Evolutionary conservation across 2,888 invertebrate species (phyloP).

Genomic region (Beris morrisii): DNA sequence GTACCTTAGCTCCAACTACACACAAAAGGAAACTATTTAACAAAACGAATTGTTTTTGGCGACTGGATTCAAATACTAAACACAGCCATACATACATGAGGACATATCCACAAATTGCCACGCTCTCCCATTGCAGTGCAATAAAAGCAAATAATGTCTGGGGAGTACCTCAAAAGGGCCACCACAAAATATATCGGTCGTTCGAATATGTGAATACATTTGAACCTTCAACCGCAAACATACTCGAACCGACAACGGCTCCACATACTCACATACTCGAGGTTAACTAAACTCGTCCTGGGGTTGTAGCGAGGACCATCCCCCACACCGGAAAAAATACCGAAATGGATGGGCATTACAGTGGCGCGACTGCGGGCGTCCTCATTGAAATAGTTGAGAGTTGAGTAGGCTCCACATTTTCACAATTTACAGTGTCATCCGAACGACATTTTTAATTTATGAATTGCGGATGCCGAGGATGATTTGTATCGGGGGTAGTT

Average conservation of each 20-base stretch:
- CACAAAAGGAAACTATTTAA: no score
- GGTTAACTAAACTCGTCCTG: no score
- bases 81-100: no score
- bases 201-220: conserved; percentile 24
- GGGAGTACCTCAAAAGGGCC: conserved; percentile 26
- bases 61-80: no score
- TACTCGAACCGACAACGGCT: conserved; percentile 26
- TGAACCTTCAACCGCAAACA: conserved; percentile 29
- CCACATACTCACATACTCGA: neutral
- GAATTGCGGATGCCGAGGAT: conserved; percentile 33
- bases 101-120: no score
- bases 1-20: no score
- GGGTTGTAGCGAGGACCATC: no score
- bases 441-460: conserved; percentile 37
- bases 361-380: neutral
- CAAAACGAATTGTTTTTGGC: no score
- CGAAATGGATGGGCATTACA: neutral
- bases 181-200: conserved; percentile 29
- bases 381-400: conserved; percentile 20
- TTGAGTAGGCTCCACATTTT: conserved; percentile 18
- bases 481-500: conserved; percentile 19
- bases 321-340: no score
- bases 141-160: conserved; percentile 31
- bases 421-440: conserved; percentile 34
- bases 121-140: conserved; percentile 6